These are phyloP conservation scores for Pyrrhia umbra DNA, from an alignment of 2,888 invertebrate genomes.

Conservation along the genomic window DNA sequence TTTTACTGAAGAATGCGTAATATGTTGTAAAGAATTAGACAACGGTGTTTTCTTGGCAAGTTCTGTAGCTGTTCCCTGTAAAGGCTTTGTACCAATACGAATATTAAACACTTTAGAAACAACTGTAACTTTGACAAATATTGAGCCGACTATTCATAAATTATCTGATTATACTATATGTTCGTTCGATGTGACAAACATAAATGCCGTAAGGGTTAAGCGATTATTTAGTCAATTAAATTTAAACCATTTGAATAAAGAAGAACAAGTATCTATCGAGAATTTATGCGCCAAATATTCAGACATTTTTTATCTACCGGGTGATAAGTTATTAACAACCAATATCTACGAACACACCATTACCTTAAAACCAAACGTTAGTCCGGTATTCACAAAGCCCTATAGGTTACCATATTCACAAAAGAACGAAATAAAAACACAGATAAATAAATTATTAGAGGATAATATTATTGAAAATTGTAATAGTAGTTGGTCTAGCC, in stretches of 20 bases:
- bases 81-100: not conserved
- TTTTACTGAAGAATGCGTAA: not conserved
- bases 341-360: slow-evolving; percentile 26
- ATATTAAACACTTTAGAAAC: not conserved
- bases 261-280: not conserved
- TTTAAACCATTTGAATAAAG: not conserved
- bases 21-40: not conserved
- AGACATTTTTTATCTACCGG: slow-evolving; percentile 7
- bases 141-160: not conserved
- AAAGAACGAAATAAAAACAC: not conserved
- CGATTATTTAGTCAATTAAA: not conserved
- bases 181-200: not conserved
- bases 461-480: slow-evolving; percentile 10
- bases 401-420: slow-evolving; percentile 10
- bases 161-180: not conserved
- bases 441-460: slow-evolving; percentile 1
- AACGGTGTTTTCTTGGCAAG: not conserved
- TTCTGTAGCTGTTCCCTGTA: not conserved
- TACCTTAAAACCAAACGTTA: slow-evolving; percentile 19
- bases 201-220: not conserved
- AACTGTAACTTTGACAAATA: not conserved
- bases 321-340: slow-evolving; percentile 28
- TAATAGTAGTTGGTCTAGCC: slow-evolving; percentile 10
- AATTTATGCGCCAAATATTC: not conserved
- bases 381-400: slow-evolving; percentile 4